These are phyloP conservation scores for Drosophila ustulata DNA, from an alignment of 2,888 invertebrate species.

Conservation along the genomic window DNA sequence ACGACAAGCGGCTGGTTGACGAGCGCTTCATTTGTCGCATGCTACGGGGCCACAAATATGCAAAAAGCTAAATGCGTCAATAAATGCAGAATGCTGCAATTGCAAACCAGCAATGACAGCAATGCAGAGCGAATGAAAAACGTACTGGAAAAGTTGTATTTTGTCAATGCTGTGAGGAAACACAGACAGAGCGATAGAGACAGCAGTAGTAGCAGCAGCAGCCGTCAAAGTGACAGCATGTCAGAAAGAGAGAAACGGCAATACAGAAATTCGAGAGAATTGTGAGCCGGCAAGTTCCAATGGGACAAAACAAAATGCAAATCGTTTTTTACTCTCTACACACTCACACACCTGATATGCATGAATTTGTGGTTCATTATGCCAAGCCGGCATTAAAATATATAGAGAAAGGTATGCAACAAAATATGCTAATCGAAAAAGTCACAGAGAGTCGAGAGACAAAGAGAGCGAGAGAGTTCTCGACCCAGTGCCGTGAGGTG, in stretches of 20 bases:
- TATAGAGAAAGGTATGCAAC: conserved; percentile 20
- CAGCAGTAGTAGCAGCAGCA: background rate
- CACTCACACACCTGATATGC: too few species aligned
- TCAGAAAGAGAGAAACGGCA: too few species aligned
- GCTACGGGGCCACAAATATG: conserved; percentile 66
- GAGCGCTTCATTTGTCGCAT: conserved; percentile 61
- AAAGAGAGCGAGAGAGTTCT: background rate
- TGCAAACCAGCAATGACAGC: conserved; percentile 38
- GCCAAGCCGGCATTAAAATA: conserved; percentile 66
- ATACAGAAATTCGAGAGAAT: conserved; percentile 21
- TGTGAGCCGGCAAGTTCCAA: conserved; percentile 19
- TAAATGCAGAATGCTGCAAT: conserved; percentile 70
- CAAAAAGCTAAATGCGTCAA: conserved; percentile 76
- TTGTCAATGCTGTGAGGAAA: conserved; percentile 75
- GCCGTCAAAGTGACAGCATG: too few species aligned
- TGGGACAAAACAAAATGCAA: conserved; percentile 64
- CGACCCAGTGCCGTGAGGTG: background rate
- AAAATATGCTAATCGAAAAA: conserved; percentile 50
- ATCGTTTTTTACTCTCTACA: conserved; percentile 17
- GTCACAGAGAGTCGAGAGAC: conserved; percentile 4
- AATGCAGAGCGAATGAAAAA: conserved; percentile 42
- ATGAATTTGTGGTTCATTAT: conserved; percentile 58
- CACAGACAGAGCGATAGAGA: conserved; percentile 2
- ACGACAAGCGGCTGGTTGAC: conserved; percentile 39
- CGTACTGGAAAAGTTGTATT: conserved; percentile 72